A percentile compares a stretch with the other conserved stretches of the same genome.
Evolutionary conservation across 2,113 vertebrate genomes (phyloP).

Genomic region (Chaenogobius annularis): DNA sequence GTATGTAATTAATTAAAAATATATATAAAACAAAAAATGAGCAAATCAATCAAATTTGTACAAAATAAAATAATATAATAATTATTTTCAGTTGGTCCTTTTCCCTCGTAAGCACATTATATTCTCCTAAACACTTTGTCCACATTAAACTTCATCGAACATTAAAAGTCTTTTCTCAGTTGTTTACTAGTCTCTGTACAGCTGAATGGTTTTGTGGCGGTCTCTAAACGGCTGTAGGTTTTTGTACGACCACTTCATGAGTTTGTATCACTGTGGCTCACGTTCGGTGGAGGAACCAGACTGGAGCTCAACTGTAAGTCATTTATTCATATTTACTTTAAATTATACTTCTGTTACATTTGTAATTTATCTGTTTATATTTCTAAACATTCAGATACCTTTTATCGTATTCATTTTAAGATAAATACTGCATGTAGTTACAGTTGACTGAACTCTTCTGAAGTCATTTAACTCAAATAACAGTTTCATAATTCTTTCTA

Average conservation of each 20-base stretch:
- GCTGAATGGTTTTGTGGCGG: not conserved
- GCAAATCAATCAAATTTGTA: too few species aligned
- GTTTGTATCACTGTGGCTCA: not conserved
- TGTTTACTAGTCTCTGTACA: not conserved
- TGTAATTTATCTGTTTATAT: not conserved
- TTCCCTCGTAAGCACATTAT: not conserved
- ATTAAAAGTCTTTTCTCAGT: not conserved
- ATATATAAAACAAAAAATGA: too few species aligned
- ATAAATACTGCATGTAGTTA: not conserved
- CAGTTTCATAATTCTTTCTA: too few species aligned
- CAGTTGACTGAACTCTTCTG: too few species aligned
- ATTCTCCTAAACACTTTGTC: too few species aligned
- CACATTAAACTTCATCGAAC: not conserved
- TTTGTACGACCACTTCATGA: not conserved
- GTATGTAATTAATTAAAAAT: too few species aligned
- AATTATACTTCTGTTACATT: not conserved
- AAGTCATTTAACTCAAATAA: too few species aligned
- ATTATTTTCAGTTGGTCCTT: too few species aligned
- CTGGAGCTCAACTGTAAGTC: slow-evolving; percentile 2
- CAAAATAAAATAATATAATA: too few species aligned
- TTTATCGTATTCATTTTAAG: not conserved
- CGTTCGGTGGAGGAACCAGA: slow-evolving; percentile 3
- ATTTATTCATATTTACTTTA: not conserved
- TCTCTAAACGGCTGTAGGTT: not conserved
- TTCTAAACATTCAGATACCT: not conserved